A percentile compares a stretch with the other conserved stretches of the same genome.
phyloP scores from a whole-genome alignment of 2,888 invertebrate species.

The Cerastis leucographa region DNA sequence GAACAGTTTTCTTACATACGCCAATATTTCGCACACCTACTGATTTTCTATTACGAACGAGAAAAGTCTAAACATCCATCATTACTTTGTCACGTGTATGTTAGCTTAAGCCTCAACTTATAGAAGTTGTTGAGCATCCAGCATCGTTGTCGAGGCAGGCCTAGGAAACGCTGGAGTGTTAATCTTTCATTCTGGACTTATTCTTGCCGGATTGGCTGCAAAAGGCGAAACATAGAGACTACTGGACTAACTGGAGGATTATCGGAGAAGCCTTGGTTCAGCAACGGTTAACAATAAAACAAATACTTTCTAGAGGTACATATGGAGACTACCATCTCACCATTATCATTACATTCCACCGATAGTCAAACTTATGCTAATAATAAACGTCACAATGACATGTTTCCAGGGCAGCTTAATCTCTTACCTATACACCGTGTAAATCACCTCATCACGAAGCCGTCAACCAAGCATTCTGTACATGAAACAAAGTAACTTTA shows the following conservation, averaged over 20 bases:
- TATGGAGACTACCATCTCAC: not conserved
- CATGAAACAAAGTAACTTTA: too few relatives aligned
- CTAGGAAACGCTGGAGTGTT: not conserved
- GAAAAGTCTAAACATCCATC: conserved; percentile 32
- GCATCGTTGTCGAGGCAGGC: not conserved
- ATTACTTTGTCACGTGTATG: conserved; percentile 23
- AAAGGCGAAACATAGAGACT: not conserved
- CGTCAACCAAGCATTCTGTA: too few relatives aligned
- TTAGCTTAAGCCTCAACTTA: not conserved
- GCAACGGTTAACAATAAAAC: too few relatives aligned
- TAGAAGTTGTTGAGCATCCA: not conserved
- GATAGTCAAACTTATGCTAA: not conserved
- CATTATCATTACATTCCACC: not conserved
- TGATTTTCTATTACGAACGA: conserved; percentile 26
- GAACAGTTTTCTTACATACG: conserved; percentile 45
- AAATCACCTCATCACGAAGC: too few relatives aligned
- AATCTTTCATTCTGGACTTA: not conserved
- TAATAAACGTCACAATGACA: not conserved
- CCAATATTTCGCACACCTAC: conserved; percentile 34
- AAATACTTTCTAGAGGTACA: too few relatives aligned
- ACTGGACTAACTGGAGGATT: too few relatives aligned
- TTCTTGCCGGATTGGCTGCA: not conserved
- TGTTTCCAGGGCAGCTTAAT: not conserved
- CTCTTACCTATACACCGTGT: too few relatives aligned
- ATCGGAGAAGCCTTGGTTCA: not conserved